phyloP scores from a whole-genome alignment of 2,888 invertebrate species.

The Idaea aversata region DNA sequence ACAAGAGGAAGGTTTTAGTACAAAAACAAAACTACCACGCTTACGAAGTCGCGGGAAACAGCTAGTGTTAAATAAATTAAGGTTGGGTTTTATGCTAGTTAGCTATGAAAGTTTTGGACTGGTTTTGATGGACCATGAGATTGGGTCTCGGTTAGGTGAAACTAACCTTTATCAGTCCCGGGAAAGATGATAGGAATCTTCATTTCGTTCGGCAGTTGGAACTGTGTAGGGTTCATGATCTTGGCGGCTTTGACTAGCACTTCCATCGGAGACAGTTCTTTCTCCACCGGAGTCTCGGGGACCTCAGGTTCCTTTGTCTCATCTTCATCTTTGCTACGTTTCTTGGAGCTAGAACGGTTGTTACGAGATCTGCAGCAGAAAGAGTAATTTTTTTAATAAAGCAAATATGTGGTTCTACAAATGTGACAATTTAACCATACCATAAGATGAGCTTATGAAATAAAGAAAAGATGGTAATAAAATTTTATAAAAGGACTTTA shows the following conservation, averaged over 20 bases:
- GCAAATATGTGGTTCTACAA: neutral
- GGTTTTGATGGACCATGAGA: too few relatives aligned
- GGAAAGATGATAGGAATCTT: slow-evolving; percentile 88
- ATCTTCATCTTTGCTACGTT: slow-evolving; percentile 53
- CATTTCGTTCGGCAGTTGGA: slow-evolving; percentile 91
- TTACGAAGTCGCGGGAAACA: too few relatives aligned
- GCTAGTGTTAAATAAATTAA: too few relatives aligned
- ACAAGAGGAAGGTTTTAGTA: too few relatives aligned
- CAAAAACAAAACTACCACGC: too few relatives aligned
- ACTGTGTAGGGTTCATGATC: slow-evolving; percentile 93
- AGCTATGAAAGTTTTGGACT: too few relatives aligned
- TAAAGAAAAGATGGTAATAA: too few relatives aligned
- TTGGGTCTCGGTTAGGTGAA: neutral
- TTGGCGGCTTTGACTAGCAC: slow-evolving; percentile 90
- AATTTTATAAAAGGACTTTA: too few relatives aligned
- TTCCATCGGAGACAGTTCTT: slow-evolving; percentile 83
- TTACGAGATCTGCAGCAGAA: slow-evolving; percentile 47
- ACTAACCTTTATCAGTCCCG: slow-evolving; percentile 87
- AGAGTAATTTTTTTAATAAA: slow-evolving; percentile 6
- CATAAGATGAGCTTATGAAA: too few relatives aligned
- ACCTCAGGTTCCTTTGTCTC: slow-evolving; percentile 36
- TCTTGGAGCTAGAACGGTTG: slow-evolving; percentile 56
- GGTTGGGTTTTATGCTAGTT: too few relatives aligned
- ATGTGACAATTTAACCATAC: neutral
- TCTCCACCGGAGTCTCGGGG: slow-evolving; percentile 37